Percentiles rank a stretch among this genome's conserved stretches.
Evolutionary conservation across 2,113 vertebrate species (phyloP).

Genomic region (Misgurnus mizolepis): DNA sequence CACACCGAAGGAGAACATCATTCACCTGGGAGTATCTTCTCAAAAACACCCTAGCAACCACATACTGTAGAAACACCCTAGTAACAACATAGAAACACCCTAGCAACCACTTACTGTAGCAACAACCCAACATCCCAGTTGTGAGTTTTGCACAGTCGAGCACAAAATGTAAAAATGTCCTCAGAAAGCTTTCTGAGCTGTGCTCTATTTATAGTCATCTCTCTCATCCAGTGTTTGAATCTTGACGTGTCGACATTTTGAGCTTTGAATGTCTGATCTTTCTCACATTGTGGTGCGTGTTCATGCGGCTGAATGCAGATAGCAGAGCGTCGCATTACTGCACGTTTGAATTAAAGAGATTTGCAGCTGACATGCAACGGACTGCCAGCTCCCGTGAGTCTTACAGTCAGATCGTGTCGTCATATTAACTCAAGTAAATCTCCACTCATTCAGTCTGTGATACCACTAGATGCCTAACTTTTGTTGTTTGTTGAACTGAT

Average conservation of each 20-base stretch:
- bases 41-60: background rate
- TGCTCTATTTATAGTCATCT: constrained; percentile 11
- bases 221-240: background rate
- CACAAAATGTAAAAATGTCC: background rate
- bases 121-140: background rate
- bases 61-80: background rate
- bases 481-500: background rate
- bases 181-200: background rate
- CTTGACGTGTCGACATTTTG: background rate
- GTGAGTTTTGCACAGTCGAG: too few relatives aligned
- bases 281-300: background rate
- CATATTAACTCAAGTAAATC: background rate
- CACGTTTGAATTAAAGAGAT: background rate
- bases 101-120: background rate
- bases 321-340: too few relatives aligned
- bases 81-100: background rate
- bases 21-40: too few relatives aligned
- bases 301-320: background rate
- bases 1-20: too few relatives aligned
- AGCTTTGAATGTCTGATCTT: background rate
- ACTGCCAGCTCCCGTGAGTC: background rate
- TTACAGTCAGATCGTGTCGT: background rate
- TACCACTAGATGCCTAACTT: background rate
- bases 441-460: background rate
- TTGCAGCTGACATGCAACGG: background rate